A percentile compares a stretch with the other conserved stretches of the same genome.
These are phyloP conservation scores for Drosophila takahashii DNA, from an alignment of 1,140 invertebrate genomes.

Conservation along the genomic window DNA sequence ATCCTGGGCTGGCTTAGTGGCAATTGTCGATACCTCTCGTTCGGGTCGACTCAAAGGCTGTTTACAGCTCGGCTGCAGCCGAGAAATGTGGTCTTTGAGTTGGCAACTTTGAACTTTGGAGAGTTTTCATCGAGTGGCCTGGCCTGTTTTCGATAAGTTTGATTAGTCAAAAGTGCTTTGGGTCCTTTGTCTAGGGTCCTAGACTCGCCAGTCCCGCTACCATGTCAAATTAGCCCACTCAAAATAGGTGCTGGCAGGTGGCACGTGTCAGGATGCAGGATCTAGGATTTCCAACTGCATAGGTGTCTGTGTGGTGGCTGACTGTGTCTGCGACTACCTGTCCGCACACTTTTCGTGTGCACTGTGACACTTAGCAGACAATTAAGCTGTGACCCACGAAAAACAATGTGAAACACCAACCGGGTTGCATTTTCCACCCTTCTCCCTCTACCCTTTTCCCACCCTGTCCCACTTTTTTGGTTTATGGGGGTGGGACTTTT, in stretches of 20 bases:
- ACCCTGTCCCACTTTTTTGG: background rate
- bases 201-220: too few species aligned
- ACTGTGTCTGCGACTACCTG: constrained; percentile 8
- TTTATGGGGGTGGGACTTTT: constrained; percentile 52
- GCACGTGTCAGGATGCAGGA: constrained; percentile 30
- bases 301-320: constrained; percentile 12
- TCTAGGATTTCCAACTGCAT: constrained; percentile 6
- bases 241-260: background rate
- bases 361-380: constrained; percentile 82
- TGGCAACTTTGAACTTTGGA: constrained; percentile 36
- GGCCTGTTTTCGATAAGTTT: constrained; percentile 48
- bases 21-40: constrained; percentile 22
- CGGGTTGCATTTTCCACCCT: constrained; percentile 24
- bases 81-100: constrained; percentile 34
- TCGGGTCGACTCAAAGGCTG: constrained; percentile 16
- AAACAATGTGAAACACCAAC: constrained; percentile 22
- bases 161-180: constrained; percentile 38
- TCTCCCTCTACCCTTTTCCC: background rate
- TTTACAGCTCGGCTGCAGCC: constrained; percentile 16
- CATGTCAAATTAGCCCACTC: constrained; percentile 18
- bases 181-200: background rate
- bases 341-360: constrained; percentile 48
- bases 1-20: constrained; percentile 33
- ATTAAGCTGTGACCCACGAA: constrained; percentile 73
- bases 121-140: constrained; percentile 25